phyloP scores from a whole-genome alignment of 2,797 vertebrate species.

The Protosalanx chinensis region DNA sequence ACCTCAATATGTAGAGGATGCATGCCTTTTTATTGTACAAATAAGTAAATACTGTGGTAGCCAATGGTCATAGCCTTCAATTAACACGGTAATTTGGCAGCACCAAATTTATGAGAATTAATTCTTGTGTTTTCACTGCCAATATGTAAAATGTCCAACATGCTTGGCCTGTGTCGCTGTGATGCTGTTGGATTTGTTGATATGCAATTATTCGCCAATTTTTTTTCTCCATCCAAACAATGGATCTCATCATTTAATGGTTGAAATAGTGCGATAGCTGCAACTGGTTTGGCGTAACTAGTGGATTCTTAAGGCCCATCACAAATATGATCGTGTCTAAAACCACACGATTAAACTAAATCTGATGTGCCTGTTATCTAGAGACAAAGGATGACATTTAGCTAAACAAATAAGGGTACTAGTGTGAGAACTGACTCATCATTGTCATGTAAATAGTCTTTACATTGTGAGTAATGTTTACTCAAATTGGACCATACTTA shows the following conservation, averaged over 20 bases:
- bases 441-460: constrained; percentile 8
- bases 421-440: neutral
- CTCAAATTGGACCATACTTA: constrained; percentile 6
- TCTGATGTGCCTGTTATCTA: neutral
- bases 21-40: neutral
- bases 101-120: constrained; percentile 8
- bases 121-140: constrained; percentile 5
- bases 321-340: neutral
- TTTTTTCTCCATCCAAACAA: neutral
- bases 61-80: constrained; percentile 6
- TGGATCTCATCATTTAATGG: neutral
- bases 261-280: neutral
- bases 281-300: neutral
- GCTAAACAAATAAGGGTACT: neutral
- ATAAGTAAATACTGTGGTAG: neutral
- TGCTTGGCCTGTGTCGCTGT: neutral
- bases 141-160: constrained; percentile 5
- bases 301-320: neutral
- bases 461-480: constrained; percentile 15
- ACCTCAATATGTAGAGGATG: neutral
- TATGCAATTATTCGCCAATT: neutral
- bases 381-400: neutral
- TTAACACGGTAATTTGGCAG: neutral
- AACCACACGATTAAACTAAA: neutral
- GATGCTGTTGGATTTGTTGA: neutral